Conservation (phyloP, 2,113 vertebrate genomes). For the Ia io region DNA sequence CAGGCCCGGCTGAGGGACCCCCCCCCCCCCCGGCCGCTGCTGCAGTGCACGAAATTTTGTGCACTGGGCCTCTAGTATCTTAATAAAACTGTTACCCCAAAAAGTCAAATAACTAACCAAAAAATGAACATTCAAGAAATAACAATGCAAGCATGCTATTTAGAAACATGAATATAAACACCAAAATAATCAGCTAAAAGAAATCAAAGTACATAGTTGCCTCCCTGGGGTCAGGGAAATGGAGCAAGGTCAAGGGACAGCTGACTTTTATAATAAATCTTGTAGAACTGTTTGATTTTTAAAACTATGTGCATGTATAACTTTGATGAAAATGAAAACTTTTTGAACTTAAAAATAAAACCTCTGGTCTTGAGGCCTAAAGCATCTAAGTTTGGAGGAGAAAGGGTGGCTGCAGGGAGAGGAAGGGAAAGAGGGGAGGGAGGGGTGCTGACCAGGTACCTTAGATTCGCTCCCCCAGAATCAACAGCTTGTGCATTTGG, state of each 20-base stretch:
- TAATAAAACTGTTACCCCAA: not conserved
- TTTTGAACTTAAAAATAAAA: not conserved
- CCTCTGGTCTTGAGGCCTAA: not conserved
- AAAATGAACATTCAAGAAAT: not conserved
- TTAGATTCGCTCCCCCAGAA: not conserved
- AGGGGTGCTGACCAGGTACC: not conserved
- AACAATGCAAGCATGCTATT: not conserved
- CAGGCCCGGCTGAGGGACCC: no score
- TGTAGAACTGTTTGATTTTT: not conserved
- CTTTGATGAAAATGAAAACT: not conserved
- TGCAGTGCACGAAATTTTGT: no score
- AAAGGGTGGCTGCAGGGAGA: not conserved
- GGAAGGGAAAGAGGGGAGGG: rapidly evolving
- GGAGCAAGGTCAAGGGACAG: not conserved
- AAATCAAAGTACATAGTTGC: not conserved
- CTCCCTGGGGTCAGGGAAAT: not conserved
- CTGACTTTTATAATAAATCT: not conserved
- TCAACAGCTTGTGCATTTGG: not conserved
- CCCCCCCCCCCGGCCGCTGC: no score
- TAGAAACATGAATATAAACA: not conserved
- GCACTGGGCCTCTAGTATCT: not conserved
- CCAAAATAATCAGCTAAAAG: not conserved
- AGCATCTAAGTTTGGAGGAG: not conserved
- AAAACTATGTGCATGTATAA: not conserved
- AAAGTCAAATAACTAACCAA: not conserved